Base-by-base conservation (phyloP, 2,888 invertebrate genomes). In the Amblyteles armatorius region DNA sequence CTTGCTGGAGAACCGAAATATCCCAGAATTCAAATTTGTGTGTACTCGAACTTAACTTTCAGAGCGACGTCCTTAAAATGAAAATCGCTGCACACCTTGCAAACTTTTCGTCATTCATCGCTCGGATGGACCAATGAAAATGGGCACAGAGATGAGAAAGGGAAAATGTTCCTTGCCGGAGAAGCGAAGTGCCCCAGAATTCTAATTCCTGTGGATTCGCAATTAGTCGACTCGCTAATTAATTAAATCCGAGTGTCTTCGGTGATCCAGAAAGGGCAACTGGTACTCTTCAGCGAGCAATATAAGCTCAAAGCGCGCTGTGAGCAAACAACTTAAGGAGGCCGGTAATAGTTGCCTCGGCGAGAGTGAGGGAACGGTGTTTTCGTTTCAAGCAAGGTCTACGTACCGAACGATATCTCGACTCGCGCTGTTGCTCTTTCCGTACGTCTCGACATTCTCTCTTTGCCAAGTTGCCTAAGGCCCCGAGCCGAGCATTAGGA, bases 381-480 rank as follows among this genome's bases (percentile, higher is more conserved):
- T 67, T 79, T 57, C 65, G 77, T 73, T 84, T 81, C 52, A 4
- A 22, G 57, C 57, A 77, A 68, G 77, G 48, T 71, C 40, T 57
- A 60, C 63, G 74, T 68, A 72, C 77, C 33, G 52, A 71, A 82
- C 72, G 77, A 55, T 52, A 26, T 74, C 22, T 57, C 22, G 40
- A 40, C 44, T n/a, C n/a, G 60, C 60, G 40, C 44, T 60, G 60
- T n/a, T 68, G 44, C 44, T 78, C 55, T 57, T 19, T 79, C 50
- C 63, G 36, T 74, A 60, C 29, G 63, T 63, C 78, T n/a, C 78
- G 83, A 79, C 71, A 63, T 79, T 79, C 81, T 81, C 68, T 84
- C 22, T 77, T 73, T 48, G 80, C 67, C 83, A 68, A 52, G 84
- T 82, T 84, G 84, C 84, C 84, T 82, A 71, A 84, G 82, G 81